A percentile compares a stretch with the other conserved stretches of the same genome.
phyloP scores from a whole-genome alignment of 2,113 vertebrate species.

The Micronisus gabar region DNA sequence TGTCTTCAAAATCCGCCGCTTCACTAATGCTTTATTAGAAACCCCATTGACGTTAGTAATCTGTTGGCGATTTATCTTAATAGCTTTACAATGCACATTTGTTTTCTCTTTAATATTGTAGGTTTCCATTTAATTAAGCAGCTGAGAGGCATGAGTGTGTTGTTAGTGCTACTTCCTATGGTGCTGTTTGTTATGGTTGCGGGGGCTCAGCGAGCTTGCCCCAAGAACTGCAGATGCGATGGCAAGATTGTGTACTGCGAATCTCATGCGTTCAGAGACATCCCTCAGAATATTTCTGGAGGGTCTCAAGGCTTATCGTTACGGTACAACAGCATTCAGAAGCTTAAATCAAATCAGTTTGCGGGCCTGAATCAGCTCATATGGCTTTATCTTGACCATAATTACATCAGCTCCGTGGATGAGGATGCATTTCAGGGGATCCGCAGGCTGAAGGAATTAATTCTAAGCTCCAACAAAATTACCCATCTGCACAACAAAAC shows the following conservation, averaged over 20 bases:
- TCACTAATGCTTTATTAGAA: background rate
- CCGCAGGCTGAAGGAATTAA: conserved; percentile 93
- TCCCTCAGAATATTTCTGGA: conserved; percentile 92
- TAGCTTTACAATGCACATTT: conserved; percentile 48
- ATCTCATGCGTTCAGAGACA: conserved; percentile 91
- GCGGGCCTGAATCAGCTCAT: conserved; percentile 92
- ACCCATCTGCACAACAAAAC: conserved; percentile 89
- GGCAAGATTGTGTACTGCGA: conserved; percentile 99
- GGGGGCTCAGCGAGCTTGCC: conserved; percentile 90
- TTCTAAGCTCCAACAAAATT: conserved; percentile 96
- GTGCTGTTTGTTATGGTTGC: conserved; percentile 78
- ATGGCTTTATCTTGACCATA: conserved; percentile 98
- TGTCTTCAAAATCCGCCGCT: background rate
- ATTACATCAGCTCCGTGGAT: conserved; percentile 90
- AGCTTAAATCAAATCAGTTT: conserved; percentile 90
- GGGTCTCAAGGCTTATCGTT: conserved; percentile 94
- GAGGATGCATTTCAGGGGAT: conserved; percentile 92
- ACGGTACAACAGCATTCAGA: conserved; percentile 95
- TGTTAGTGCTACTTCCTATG: conserved; percentile 80
- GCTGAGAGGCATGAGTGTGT: conserved; percentile 82
- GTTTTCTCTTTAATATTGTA: conserved; percentile 58
- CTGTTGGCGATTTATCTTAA: background rate
- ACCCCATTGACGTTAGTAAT: background rate
- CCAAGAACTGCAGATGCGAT: conserved; percentile 92
- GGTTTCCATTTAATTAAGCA: conserved; percentile 74